Evolutionary conservation across 2,113 vertebrate species (phyloP).

Genomic region (Urocynchramus pylzowi): DNA sequence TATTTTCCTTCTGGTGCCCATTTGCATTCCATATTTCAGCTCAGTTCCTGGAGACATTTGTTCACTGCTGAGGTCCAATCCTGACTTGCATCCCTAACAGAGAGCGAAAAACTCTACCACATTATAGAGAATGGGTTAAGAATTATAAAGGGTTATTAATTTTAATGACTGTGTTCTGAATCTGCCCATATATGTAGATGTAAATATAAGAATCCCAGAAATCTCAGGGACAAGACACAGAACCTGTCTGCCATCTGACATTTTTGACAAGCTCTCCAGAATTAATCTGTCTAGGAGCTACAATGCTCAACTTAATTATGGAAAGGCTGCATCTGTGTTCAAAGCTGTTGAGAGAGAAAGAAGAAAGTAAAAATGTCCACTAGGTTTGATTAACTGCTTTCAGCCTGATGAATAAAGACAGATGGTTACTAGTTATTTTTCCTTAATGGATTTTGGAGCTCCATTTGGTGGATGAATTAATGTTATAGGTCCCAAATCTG

Average conservation of each 20-base stretch:
- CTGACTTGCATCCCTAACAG: background rate
- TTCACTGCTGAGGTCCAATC: background rate
- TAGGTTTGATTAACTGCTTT: constrained; percentile 66
- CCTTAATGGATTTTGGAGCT: constrained; percentile 52
- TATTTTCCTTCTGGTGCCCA: background rate
- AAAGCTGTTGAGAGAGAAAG: constrained; percentile 64
- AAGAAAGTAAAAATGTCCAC: constrained; percentile 68
- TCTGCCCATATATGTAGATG: background rate
- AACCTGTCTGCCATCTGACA: constrained; percentile 35
- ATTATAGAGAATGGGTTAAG: background rate
- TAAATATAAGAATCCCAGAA: background rate
- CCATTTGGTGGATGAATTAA: constrained; percentile 51
- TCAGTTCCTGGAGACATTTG: background rate
- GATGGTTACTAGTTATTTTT: constrained; percentile 66
- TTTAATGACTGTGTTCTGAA: background rate
- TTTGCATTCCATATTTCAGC: background rate
- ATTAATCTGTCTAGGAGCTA: constrained; percentile 44
- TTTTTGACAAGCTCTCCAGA: constrained; percentile 36
- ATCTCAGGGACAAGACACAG: background rate
- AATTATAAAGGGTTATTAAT: background rate
- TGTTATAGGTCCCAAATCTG: constrained; percentile 42
- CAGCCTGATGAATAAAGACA: constrained; percentile 59
- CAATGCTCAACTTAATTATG: constrained; percentile 66
- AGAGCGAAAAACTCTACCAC: background rate
- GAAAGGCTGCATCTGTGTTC: constrained; percentile 69